Conservation (phyloP, 2,113 vertebrate genomes). For the Typhlomys cinereus region DNA sequence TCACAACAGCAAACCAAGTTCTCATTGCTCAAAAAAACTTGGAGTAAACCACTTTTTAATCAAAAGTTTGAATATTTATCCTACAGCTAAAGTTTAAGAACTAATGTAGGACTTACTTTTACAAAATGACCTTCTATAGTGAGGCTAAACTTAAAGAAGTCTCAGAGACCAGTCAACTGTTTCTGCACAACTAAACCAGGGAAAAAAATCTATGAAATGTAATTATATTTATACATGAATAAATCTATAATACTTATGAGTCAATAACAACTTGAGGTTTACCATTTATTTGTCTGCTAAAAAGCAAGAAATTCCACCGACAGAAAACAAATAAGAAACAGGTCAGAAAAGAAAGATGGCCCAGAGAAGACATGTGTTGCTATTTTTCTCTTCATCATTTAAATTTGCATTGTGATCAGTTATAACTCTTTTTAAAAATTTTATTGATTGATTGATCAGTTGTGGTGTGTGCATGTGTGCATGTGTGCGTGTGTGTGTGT, state of each 20-base stretch:
- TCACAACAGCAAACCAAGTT: background rate
- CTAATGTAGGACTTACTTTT: background rate
- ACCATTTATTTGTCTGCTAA: background rate
- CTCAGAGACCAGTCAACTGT: background rate
- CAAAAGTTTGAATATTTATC: conserved; percentile 30
- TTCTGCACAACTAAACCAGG: background rate
- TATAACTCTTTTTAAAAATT: too few species aligned
- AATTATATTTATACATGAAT: background rate
- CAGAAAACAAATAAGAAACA: too few species aligned
- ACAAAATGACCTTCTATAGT: background rate
- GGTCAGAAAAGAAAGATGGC: too few species aligned
- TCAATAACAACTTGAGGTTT: conserved; percentile 42
- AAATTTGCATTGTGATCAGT: too few species aligned
- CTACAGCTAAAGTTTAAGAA: background rate
- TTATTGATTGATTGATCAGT: too few species aligned
- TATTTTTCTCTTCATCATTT: too few species aligned
- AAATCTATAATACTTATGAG: background rate
- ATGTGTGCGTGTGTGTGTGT: too few species aligned
- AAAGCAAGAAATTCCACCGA: conserved; percentile 32
- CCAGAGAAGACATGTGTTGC: too few species aligned
- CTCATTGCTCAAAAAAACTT: background rate
- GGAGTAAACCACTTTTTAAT: background rate
- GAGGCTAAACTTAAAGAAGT: background rate
- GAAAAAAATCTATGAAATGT: background rate
- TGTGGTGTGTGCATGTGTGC: too few species aligned